Evolutionary conservation across 2,113 vertebrate species (phyloP), one percentile per base, ranked within the genome.

Genomic region (Tinamus guttatus): DNA sequence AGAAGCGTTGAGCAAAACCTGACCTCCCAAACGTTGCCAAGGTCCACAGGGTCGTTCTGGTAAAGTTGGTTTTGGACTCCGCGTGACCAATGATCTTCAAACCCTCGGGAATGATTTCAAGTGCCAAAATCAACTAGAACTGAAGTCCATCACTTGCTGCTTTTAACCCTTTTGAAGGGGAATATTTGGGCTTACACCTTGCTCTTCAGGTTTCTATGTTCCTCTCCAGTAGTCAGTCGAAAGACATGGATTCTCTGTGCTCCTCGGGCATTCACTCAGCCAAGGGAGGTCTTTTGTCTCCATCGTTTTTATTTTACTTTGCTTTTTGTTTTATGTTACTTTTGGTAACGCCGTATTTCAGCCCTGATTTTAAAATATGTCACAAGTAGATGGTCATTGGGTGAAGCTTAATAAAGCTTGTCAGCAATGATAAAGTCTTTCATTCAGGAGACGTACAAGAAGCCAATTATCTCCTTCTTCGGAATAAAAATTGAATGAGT

Each of bases 141-240:
- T 30, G 13, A 76, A 87, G 19, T 52, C 34, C 7, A 24, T 32
- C 1, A 0, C 15, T 16, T 81, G 71, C 25, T 81, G 10, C 25
- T 74, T 75, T 27, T 45, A 43, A 34, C 30, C 21, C 20, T 78
- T 70, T 38, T 70, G 20, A 79, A 87, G 21, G 34, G 41, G 47
- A 79, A 18, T 54, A 58, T 68, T 85, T 93, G 41, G 28, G 32
- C 2, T 47, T 20, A 65, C 4, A 24, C 9, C 16, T 34, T 10
- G 3, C 8, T 63, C 4, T 36, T 56, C 0, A 0, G 24, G 22
- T 62, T 90, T 45, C 21, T 4, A 4, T 16, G 77, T 54, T 34
- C 32, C 49, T 38, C 38, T 90, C 62, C 47, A 86, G 34, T 11
- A 75, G 77, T 25, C 5, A 34, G 38, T 27, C 56, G 65, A 45